Evolutionary conservation across 2,797 vertebrate genomes (phyloP).

Genomic region (Caiman crocodilus): DNA sequence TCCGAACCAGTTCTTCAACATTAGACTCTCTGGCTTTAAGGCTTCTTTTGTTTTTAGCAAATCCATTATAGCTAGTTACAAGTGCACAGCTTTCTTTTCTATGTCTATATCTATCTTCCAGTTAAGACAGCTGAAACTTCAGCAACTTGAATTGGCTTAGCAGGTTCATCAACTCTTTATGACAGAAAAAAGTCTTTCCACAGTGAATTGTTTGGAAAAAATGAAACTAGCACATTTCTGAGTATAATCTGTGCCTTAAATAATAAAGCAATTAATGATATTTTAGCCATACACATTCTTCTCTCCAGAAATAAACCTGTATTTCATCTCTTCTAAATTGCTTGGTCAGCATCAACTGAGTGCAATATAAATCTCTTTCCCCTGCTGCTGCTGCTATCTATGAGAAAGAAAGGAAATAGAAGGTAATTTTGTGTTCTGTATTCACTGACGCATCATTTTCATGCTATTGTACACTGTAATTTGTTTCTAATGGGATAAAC

Average conservation of each 20-base stretch:
- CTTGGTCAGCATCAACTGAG: constrained; percentile 80
- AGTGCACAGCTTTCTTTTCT: background rate
- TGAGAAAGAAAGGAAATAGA: constrained; percentile 75
- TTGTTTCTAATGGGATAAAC: constrained; percentile 78
- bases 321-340: constrained; percentile 79
- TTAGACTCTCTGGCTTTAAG: background rate
- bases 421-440: constrained; percentile 66
- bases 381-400: constrained; percentile 70
- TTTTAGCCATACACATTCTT: constrained; percentile 78
- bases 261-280: constrained; percentile 81
- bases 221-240: constrained; percentile 74
- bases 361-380: constrained; percentile 78
- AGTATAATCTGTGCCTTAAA: constrained; percentile 80
- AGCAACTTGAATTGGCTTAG: constrained; percentile 64
- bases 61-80: background rate
- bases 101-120: background rate
- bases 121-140: constrained; percentile 52
- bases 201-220: constrained; percentile 66
- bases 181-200: constrained; percentile 72
- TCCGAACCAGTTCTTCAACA: background rate
- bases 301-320: constrained; percentile 78
- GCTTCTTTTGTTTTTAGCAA: background rate
- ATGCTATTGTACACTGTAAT: constrained; percentile 72
- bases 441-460: constrained; percentile 75
- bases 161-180: constrained; percentile 60